Evolutionary conservation across 2,113 vertebrate species (phyloP).

Genomic region (Aspidoscelis tigris): DNA sequence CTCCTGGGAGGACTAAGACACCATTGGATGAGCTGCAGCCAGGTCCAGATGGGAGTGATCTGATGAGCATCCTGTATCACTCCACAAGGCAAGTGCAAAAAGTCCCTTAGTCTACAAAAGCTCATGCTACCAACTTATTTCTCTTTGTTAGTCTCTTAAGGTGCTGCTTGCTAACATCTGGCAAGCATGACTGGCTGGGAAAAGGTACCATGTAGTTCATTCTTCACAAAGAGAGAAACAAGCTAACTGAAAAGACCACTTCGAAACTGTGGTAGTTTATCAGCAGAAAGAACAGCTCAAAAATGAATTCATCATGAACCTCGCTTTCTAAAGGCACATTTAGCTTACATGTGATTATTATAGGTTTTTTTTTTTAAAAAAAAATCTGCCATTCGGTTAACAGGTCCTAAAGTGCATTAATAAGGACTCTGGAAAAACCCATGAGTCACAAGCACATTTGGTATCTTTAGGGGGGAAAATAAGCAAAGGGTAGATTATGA

Average conservation of each 20-base stretch:
- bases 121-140: too few relatives aligned
- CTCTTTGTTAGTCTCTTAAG: too few relatives aligned
- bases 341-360: slow-evolving; percentile 42
- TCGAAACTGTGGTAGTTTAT: not conserved
- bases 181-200: too few relatives aligned
- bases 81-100: too few relatives aligned
- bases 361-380: slow-evolving; percentile 19
- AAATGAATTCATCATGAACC: not conserved
- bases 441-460: not conserved
- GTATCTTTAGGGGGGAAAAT: slow-evolving; percentile 19
- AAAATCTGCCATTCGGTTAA: slow-evolving; percentile 30
- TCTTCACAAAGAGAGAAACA: not conserved
- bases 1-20: too few relatives aligned
- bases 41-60: too few relatives aligned
- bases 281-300: not conserved
- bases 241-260: not conserved
- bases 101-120: too few relatives aligned
- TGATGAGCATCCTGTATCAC: too few relatives aligned
- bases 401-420: slow-evolving; percentile 31
- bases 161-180: too few relatives aligned
- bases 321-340: not conserved
- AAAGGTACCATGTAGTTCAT: not conserved
- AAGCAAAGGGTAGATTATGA: slow-evolving; percentile 37
- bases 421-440: slow-evolving; percentile 33
- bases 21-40: too few relatives aligned